Evolutionary conservation across 2,888 invertebrate genomes (phyloP), one percentile per base, ranked within the genome.

Genomic region (Caenorhabditis sp.): DNA sequence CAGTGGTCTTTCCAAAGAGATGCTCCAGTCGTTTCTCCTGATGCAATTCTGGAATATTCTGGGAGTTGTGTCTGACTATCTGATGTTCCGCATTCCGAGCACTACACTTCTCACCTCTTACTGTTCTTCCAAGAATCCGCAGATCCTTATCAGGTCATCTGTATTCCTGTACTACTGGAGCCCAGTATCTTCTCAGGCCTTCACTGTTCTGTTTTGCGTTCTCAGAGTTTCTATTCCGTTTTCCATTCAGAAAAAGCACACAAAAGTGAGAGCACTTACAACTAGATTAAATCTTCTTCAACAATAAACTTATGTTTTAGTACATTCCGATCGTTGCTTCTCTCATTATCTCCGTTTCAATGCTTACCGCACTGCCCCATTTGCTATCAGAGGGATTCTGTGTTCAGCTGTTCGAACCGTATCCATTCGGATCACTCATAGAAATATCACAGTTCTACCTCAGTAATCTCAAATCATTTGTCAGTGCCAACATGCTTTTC

Each of bases 1-100:
- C 15, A 61, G 32, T 20, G 70, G 70, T 1, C 51, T 70, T 1
- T 22, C 51, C 9, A 15, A 53, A 22, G 70, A 70, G 20, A 70
- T 74, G 2, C 56, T 65, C 26, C 64, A 65, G 37, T 47, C 58
- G 22, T 74, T 74, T 26, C 22, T 65, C 3, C 35, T 58, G 0
- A 74, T 74, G 74, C 74, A 74, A 35, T 47, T 74, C 20, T 58
- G 47, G 58, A 74, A 58, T 51, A 65, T 35, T 24, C 9, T 58
- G 5, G 24, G 47, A 0, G 9, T 65, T 3, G 18, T 74, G 11
- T 20, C 35, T 15, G 74, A 74, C 4, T 74, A 56, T 22, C 5
- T 56, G 0, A 56, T 65, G 55, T 47, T 58, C 32, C 47, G 74
- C 4, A 18, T 74, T 1, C 65, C 65, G 1, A 58, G 47, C 37